A percentile compares a stretch with the other conserved stretches of the same genome.
Conservation (phyloP, 2,888 invertebrate genomes). For the Meiosimyza decipiens region DNA sequence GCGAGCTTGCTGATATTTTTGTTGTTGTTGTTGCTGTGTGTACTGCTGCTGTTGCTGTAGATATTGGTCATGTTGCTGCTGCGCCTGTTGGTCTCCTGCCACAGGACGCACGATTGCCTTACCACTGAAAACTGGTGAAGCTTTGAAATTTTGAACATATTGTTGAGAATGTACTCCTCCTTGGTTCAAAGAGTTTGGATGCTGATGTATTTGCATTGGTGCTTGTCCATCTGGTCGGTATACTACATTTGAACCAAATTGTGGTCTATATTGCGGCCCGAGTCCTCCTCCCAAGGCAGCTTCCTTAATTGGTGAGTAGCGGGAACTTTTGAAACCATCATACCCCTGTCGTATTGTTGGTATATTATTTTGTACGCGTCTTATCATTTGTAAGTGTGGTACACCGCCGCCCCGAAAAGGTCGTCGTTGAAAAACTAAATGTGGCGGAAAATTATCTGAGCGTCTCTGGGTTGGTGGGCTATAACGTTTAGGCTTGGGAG, state of each 20-base stretch:
- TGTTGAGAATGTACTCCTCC: slow-evolving; percentile 34
- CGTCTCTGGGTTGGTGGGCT: slow-evolving; percentile 43
- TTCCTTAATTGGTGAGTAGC: slow-evolving; percentile 53
- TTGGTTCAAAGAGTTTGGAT: slow-evolving; percentile 44
- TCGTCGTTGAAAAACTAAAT: slow-evolving; percentile 37
- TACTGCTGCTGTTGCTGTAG: slow-evolving; percentile 42
- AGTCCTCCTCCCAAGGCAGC: slow-evolving; percentile 51
- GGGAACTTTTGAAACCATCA: slow-evolving; percentile 48
- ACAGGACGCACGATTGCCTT: slow-evolving; percentile 54
- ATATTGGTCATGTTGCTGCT: slow-evolving; percentile 39
- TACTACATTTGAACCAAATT: slow-evolving; percentile 49
- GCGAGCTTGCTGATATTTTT: slow-evolving; percentile 25
- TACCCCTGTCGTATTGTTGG: slow-evolving; percentile 45
- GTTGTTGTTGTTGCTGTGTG: slow-evolving; percentile 27
- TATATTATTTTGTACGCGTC: slow-evolving; percentile 51
- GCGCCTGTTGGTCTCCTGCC: slow-evolving; percentile 37
- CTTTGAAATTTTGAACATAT: slow-evolving; percentile 57
- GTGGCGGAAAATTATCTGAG: slow-evolving; percentile 49
- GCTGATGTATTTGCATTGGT: slow-evolving; percentile 39
- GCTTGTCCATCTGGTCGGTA: slow-evolving; percentile 37
- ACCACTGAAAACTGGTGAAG: slow-evolving; percentile 59
- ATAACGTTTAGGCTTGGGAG: slow-evolving; percentile 42
- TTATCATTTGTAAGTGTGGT: slow-evolving; percentile 50
- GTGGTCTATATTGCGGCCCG: slow-evolving; percentile 28
- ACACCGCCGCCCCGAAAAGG: slow-evolving; percentile 25